Percentiles rank a stretch among this genome's conserved stretches.
Conservation (phyloP, 2,113 vertebrate genomes). For the Clarias gariepinus region DNA sequence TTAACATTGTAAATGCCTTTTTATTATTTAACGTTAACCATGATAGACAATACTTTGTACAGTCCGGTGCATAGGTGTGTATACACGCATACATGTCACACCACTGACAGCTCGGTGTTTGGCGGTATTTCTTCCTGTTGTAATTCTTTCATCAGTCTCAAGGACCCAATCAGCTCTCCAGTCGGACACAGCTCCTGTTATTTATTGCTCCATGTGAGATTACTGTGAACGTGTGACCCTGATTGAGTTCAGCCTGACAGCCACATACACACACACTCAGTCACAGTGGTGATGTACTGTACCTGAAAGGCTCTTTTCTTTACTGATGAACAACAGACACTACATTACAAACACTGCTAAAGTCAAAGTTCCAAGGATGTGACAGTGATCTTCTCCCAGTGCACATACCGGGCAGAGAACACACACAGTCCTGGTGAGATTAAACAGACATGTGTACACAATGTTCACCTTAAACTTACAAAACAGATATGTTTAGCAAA, state of each 20-base stretch:
- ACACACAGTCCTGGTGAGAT: background rate
- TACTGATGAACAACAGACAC: background rate
- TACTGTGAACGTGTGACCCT: background rate
- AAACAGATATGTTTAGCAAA: background rate
- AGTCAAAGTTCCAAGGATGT: constrained; percentile 7
- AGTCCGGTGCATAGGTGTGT: constrained; percentile 19
- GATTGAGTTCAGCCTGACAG: constrained; percentile 4
- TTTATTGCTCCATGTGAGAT: constrained; percentile 20
- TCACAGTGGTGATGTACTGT: background rate
- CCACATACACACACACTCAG: background rate
- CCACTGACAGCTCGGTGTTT: constrained; percentile 28
- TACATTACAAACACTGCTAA: background rate
- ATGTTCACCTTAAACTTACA: background rate
- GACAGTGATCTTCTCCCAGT: background rate
- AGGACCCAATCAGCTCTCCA: constrained; percentile 36
- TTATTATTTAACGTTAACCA: background rate
- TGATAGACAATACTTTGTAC: background rate
- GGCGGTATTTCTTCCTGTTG: constrained; percentile 13
- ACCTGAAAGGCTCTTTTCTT: background rate
- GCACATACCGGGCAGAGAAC: background rate
- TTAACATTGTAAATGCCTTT: background rate
- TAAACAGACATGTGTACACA: background rate
- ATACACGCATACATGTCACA: background rate
- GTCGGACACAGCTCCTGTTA: constrained; percentile 10
- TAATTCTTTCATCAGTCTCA: constrained; percentile 35